Evolutionary conservation across 2,113 vertebrate genomes (phyloP), one percentile per base, ranked within the genome.

Genomic region (Porphyrio hochstetteri): DNA sequence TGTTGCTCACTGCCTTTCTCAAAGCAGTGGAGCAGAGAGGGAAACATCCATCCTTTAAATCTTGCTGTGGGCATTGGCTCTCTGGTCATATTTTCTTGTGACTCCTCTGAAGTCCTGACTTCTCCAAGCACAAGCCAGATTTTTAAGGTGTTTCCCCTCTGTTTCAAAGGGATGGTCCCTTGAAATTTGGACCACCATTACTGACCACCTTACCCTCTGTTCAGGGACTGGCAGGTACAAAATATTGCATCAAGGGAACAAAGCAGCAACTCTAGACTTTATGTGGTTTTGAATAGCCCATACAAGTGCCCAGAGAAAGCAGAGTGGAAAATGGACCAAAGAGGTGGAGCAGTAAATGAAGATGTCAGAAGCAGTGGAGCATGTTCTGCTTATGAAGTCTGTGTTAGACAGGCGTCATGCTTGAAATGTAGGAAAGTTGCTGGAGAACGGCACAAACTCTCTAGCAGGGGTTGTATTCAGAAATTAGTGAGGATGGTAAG

Each of bases 11-110:
- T 72, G 33, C 24, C 21, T 56, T 59, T 36, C 50, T 40, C 35
- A 11, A 20, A 23, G 46, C 3, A 7, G 19, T 0, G 0, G 4
- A 56, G 9, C 60, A 63, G 56, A 63, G 48, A 42, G 24, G 27
- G 29, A 57, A 68, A 28, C 9, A 64, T 16, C 18, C 5, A 4
- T 28, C 20, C 77, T 60, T 55, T 21, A n/a, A 9, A 8, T 36
- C 81, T 61, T 68, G 21, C 53, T 88, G 36, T n/a, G 33, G 19
- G 3, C 38, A 15, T 12, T 38, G 53, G 2, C 5, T 35, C 48
- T 71, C 42, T 64, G 42, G 14, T 82, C 0, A 0, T 29, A 5
- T 65, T 78, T 82, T 42, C 59, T 70, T 46, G 18, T 28, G 36
- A 70, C 14, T 4, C 31, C 25, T 10, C 23, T 11, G 18, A 70